phyloP scores from a whole-genome alignment of 2,113 vertebrate species.

The Eudyptes chrysolophus region DNA sequence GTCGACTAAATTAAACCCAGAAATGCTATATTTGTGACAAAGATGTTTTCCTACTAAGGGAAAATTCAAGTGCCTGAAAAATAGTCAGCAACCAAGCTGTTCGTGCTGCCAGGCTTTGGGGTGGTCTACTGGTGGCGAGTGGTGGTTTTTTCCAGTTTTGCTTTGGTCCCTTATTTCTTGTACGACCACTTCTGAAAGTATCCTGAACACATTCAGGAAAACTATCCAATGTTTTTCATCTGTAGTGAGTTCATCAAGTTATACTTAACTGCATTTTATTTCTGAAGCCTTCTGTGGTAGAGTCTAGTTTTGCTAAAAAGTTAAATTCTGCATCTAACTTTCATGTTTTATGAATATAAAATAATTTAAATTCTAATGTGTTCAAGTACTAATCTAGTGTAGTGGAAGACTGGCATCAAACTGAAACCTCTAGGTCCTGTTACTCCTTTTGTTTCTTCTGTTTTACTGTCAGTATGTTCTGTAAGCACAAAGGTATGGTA shows the following conservation, averaged over 20 bases:
- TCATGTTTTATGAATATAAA: slow-evolving; percentile 39
- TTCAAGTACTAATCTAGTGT: slow-evolving; percentile 42
- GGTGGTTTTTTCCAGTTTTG: not conserved
- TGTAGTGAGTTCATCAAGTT: not conserved
- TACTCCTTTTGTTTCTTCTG: not conserved
- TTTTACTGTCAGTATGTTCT: not conserved
- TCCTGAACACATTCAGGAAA: not conserved
- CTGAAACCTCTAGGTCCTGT: slow-evolving; percentile 26
- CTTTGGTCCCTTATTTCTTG: not conserved
- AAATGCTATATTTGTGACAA: not conserved
- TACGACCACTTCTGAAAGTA: not conserved
- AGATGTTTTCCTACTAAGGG: not conserved
- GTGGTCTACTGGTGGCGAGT: not conserved
- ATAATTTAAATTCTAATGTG: slow-evolving; percentile 37
- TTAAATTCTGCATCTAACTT: slow-evolving; percentile 38
- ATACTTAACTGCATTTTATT: not conserved
- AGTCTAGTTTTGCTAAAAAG: slow-evolving; percentile 18
- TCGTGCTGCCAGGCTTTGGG: not conserved
- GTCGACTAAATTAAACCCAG: not conserved
- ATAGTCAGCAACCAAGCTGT: not conserved
- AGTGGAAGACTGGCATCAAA: slow-evolving; percentile 17
- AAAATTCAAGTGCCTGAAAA: not conserved
- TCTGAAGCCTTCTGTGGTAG: not conserved
- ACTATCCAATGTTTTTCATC: not conserved
- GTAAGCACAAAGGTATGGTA: not conserved